Base-by-base conservation (phyloP, 2,113 vertebrate species). In the Indri indri region DNA sequence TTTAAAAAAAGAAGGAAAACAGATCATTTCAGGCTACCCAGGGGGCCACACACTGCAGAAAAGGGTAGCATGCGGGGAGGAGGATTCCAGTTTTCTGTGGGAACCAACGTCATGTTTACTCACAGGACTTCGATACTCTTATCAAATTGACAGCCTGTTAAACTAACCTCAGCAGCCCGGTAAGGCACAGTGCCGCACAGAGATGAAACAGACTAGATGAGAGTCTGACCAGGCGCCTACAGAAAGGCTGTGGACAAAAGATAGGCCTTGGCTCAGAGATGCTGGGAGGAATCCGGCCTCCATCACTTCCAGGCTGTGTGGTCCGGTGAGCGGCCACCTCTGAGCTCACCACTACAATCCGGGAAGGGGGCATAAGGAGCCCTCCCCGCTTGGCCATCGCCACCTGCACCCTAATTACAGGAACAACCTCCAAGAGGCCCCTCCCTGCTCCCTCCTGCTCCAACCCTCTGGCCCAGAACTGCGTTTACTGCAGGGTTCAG, bases 121-220 rank as follows among this genome's bases (percentile, higher is more conserved):
- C 23, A 57, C 30, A 16, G 20, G 59, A 34, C 61, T 34, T 61
- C 1, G n/a, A 30, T 10, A 25, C 37, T n/a, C 32, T 25, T 16
- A 45, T 22, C 30, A 81, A 32, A 52, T 0, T 17, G 12, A 63
- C 32, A 30, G 47, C 37, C 23, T 37, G 34, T 17, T 37, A 42
- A 17, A 42, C 8, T 30, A 42, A 32, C 0, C 1, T 8, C 11
- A 12, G 37, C 10, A 45, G 22, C 59, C 27, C 22, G 1, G 0
- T 4, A 14, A 47, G 68, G 45, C 23, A 11, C 10, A 16, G 22
- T 8, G 12, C 23, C 34, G 14, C 6, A 40, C 8, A 45, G 50
- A 37, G n/a, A 6, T 1, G 25, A 27, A 8, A 37, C n/a, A 12
- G 59, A 42, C 2, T 3, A 37, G 68, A 32, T 0, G 0, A 54